Evolutionary conservation across 2,888 invertebrate species (phyloP), one percentile per base, ranked within the genome.

Genomic region (Himalopsyche kuldschensis): DNA sequence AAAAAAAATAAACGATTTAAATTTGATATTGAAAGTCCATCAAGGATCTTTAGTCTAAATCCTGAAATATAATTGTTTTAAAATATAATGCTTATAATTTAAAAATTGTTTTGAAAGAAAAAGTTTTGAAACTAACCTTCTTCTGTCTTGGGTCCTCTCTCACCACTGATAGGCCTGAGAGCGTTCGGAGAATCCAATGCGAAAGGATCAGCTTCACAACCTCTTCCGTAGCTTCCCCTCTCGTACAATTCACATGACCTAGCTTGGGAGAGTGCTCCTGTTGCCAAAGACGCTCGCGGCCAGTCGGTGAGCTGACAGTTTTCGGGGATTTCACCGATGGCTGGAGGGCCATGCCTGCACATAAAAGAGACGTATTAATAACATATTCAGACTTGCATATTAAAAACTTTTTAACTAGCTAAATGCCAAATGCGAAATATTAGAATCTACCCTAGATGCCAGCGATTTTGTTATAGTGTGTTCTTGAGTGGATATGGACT

Each of bases 261-360:
- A 85, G 94, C 94, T 4, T 93, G 90, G 69, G 94, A 90, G 31
- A 94, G 90, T 27, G 88, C 94, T 92, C 1, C 90, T 89, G 55
- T 90, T 89, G 75, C 92, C 83, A 96, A 92, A 75, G 96, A 95
- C 27, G 92, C 90, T 5, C 93, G 93, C 0, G 94, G 93, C 90
- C 95, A 94, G 86, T 97, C 96, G 0, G 95, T 95, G 5, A 97
- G 89, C 77, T 95, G 94, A 87, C 97, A 97, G 89, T 97, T 97
- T 86, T 95, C 94, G 0, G 94, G 90, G 31, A 93, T 92, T 55
- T 94, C 94, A 0, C 94, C 94, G 78, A 93, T 93, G 0, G 91
- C 89, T 0, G 94, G 93, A 0, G 95, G 91, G 6, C 95, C 95
- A 87, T 94, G 96, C 87, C 96, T 95, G 88, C 79, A 87, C 87